Base-by-base conservation (phyloP, 2,113 vertebrate genomes). In the Ranitomeya variabilis region DNA sequence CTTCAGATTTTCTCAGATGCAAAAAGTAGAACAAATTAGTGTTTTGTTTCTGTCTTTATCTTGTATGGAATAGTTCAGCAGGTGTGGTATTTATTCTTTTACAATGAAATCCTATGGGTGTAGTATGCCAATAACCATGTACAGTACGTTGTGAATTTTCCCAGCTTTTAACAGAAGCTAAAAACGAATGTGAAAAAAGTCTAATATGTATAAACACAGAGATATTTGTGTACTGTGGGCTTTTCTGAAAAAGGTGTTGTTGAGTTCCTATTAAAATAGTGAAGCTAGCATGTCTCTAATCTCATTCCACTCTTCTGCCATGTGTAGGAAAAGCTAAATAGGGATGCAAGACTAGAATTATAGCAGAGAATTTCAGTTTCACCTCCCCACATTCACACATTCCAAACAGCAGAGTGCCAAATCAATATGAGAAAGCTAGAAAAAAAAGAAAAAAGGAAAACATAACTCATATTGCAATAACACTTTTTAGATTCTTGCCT, bases 381-480 rank as follows among this genome's bases (percentile, higher is more conserved):
- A 54, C 21, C 85, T 55, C 62, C 76, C 18, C 71, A 14, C 54
- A 80, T 80, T 79, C 85, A 66, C 73, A 67, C 85, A 80, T 87
- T 87, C n/a, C 51, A 67, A 77, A 62, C 73, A 86, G 73, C 54
- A 52, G 73, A 79, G 78, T 55, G 66, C 62, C 78, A 67, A 87
- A 87, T 71, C 66, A 81, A 87, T 87, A 81, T 37, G 26, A 60
- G 86, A 71, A 55, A 80, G 78, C 52, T 37, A 55, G 54, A 64
- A 81, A 59, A 80, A 80, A 80, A 87, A 52, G n/a, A 87, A 80
- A 87, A 80, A 80, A 87, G 62, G n/a, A 87, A 80, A 87, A 87
- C 51, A 81, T 81, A 87, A 81, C 45, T 71, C 64, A 59, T 60
- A 71, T 60, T 37, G 86, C 86, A 88, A 71, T 88, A 74, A 82